Evolutionary conservation across 1,140 invertebrate genomes (phyloP), one percentile per base, ranked within the genome.

Genomic region (Bombyx mandarina): DNA sequence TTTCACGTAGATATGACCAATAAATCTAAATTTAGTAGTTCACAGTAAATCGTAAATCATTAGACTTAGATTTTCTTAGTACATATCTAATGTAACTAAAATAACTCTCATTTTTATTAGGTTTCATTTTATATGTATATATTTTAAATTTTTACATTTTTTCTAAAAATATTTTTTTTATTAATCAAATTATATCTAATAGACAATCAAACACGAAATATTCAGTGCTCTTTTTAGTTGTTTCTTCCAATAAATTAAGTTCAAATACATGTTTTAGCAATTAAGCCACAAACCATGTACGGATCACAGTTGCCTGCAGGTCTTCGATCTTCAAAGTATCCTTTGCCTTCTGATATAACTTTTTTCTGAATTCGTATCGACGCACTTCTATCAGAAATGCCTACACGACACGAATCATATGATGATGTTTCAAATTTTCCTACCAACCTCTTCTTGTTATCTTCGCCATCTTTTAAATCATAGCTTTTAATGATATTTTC

Each of bases 221-320:
- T 35, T 35, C 4, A 35, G 26, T 35, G 4, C 26, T 3, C 26
- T 35, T 35, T 35, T 35, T 35, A 35, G 26, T 35, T 35, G 26
- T 35, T 2, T 35, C 26, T 35, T 35, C 26, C 26, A 35, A 35
- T 2, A 35, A 35, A 35, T 35, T 35, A 35, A 35, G 45, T 53
- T 57, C 18, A 47, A 45, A 65, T 50, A 49, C 79, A 83, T 47
- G 71, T 75, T 73, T 79, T 71, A n/a, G 95, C 89, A 7, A 96
- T 73, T 18, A 92, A 89, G 61, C 94, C 89, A 61, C 91, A 91
- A 4, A 96, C 94, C 49, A 89, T 85, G 77, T 98, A 98, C 0
- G 97, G 97, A 85, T 98, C 97, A 75, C 95, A 96, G 84, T 99
- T 98, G 56, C 96, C 97, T 26, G 97, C 92, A 44, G 97, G 97